Base-by-base conservation (phyloP, 2,797 vertebrate genomes). In the Cynopterus sphinx region DNA sequence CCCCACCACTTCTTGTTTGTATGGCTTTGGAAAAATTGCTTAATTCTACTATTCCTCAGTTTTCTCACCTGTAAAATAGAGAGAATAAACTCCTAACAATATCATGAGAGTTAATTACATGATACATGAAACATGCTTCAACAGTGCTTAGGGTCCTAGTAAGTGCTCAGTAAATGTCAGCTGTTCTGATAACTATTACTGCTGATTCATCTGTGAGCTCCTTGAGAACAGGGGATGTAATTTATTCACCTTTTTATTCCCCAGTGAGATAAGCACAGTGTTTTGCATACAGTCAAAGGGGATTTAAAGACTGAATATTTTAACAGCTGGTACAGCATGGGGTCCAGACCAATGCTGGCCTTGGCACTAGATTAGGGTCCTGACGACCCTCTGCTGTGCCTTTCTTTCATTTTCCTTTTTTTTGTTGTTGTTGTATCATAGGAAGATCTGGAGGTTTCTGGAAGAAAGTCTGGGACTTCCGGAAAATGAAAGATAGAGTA, bases 161-260 rank as follows among this genome's bases (percentile, higher is more conserved):
- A 84, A 90, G 63, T 73, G 90, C 65, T 95, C 94, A 51, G 74
- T 65, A 82, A 87, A 91, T 81, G 87, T 78, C 85, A 78, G 77
- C 17, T 3, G 0, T 73, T 75, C 21, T 88, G 90, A 53, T 17
- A 55, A 78, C 51, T 36, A 41, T 41, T 70, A 43, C 41, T 55
- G 67, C 77, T 89, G 70, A 90, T 53, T 73, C 46, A 79, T 70
- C 36, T 43, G 51, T 46, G 83, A 90, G 57, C 46, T 74, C 65
- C 70, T 79, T 74, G 39, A 77, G 82, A 92, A n/a, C 21, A 73
- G 33, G 36, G n/a, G 43, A 43, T 71, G 17, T 57, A 93, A 87
- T 24, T 85, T 96, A 46, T 63, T 89, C 78, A 79, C 53, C 75
- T 86, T 87, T 79, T 65, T 51, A 68, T 74, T 86, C 19, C 41